Percentiles rank a stretch among this genome's conserved stretches.
These are phyloP conservation scores for Tetranychus truncatus DNA, from an alignment of 2,888 invertebrate genomes.

Conservation along the genomic window DNA sequence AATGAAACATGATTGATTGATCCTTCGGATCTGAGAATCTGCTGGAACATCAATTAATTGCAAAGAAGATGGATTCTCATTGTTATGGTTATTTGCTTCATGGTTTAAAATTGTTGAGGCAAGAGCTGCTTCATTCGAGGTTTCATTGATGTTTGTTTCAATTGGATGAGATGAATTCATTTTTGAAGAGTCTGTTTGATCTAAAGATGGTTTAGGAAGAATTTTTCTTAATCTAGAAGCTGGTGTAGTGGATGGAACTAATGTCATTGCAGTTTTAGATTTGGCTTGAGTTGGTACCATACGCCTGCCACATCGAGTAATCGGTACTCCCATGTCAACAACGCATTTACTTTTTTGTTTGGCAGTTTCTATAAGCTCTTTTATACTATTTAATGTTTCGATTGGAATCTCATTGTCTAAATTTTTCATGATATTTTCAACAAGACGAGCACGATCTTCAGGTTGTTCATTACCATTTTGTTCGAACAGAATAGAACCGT, in stretches of 20 bases:
- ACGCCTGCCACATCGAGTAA: neutral
- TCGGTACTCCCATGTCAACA: neutral
- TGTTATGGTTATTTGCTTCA: neutral
- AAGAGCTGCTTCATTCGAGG: neutral
- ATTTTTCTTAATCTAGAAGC: conserved; percentile 4
- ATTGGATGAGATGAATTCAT: neutral
- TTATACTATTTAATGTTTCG: conserved; percentile 5
- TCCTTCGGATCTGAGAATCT: neutral
- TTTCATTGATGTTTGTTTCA: neutral
- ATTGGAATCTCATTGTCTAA: conserved; percentile 1
- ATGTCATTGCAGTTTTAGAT: neutral
- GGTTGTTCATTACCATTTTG: neutral
- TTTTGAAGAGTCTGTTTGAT: neutral
- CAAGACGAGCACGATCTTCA: neutral
- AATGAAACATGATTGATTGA: neutral
- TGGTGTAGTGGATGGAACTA: neutral
- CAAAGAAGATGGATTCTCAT: neutral
- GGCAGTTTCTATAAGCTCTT: conserved; percentile 2
- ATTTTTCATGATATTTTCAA: neutral
- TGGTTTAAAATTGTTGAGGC: neutral
- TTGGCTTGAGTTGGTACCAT: neutral
- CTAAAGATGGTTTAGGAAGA: neutral
- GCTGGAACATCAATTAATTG: neutral
- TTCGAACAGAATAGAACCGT: neutral
- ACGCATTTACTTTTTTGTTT: conserved; percentile 1